Evolutionary conservation across 2,888 invertebrate genomes (phyloP), one percentile per base, ranked within the genome.

Genomic region (Odiellus spinosus): DNA sequence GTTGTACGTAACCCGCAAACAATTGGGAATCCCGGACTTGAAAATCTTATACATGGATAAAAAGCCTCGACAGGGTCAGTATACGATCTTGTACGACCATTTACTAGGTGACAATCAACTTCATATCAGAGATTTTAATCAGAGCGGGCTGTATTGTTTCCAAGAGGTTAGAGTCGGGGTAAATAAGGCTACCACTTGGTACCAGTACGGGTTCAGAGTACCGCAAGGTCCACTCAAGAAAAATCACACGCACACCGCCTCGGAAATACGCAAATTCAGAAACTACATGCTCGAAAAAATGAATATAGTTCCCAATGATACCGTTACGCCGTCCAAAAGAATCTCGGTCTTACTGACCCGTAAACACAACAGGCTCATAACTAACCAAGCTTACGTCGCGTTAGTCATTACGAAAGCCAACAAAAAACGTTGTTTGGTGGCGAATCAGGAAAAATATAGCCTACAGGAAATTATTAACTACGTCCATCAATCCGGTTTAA

Each of bases 181-280:
- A 10, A 58, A 60, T 11, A 60, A 60, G 49, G 50, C 58, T 19
- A 67, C 66, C 17, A 53, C 61, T 3, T 71, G 70, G 69, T 72
- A 68, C 58, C 66, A 71, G 42, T 72, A 71, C 61, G 72, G 72
- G 3, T 71, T 70, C 57, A 55, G 54, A 20, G 49, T 56, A 43
- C 66, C 64, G 2, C 71, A 71, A 54, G 66, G 67, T 19, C 65
- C 69, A 3, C 21, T 65, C 33, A 46, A 49, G 18, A 55, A 50
- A 40, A 20, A 55, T 35, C 4, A 45, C 2, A 21, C 52, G 47
- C 54, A 61, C 3, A 57, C 58, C 3, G 48, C 55, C 11, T 21
- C 44, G 12, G 53, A 60, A 18, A 44, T 62, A 11, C 40, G 18
- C 18, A 44, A 52, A 35, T 63, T 63, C 50, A 46, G 48, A 17